Evolutionary conservation across 1,140 invertebrate species (phyloP).

Genomic region (Adoxophyes honmai): DNA sequence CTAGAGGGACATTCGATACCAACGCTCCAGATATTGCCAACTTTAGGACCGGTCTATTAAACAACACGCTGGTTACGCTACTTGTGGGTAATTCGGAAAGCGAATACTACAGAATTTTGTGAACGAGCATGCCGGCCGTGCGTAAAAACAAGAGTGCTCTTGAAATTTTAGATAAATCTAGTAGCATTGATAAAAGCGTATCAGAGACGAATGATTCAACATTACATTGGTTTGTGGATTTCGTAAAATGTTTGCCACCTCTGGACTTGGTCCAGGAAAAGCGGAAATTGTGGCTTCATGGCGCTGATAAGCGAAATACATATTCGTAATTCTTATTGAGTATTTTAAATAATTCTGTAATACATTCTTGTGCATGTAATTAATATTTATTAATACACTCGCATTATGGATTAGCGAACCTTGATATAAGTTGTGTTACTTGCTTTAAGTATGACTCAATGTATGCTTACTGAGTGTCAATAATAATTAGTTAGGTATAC

Average conservation of each 20-base stretch:
- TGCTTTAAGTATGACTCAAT: too few relatives aligned
- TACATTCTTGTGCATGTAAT: too few relatives aligned
- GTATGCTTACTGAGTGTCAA: neutral
- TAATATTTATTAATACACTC: too few relatives aligned
- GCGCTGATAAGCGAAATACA: slow-evolving; percentile 6
- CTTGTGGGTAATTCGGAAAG: neutral
- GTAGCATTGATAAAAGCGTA: slow-evolving; percentile 26
- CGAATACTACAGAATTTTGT: neutral
- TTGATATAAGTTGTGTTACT: too few relatives aligned
- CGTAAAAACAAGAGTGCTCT: slow-evolving; percentile 8
- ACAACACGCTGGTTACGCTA: slow-evolving; percentile 19
- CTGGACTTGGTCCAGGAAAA: slow-evolving; percentile 38
- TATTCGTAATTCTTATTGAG: too few relatives aligned
- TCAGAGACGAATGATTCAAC: slow-evolving; percentile 1
- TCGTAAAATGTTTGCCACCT: slow-evolving; percentile 37
- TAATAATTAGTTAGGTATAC: too few relatives aligned
- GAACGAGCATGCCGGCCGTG: neutral
- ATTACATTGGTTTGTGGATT: neutral
- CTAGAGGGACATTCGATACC: slow-evolving; percentile 71
- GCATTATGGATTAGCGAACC: too few relatives aligned
- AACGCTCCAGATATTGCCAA: slow-evolving; percentile 66
- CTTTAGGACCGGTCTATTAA: slow-evolving; percentile 47
- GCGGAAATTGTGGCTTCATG: slow-evolving; percentile 33
- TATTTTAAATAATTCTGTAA: too few relatives aligned
- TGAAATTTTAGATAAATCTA: slow-evolving; percentile 10